A percentile compares a stretch with the other conserved stretches of the same genome.
Evolutionary conservation across 2,888 invertebrate species (phyloP).

Genomic region (Crioceris asparagi): DNA sequence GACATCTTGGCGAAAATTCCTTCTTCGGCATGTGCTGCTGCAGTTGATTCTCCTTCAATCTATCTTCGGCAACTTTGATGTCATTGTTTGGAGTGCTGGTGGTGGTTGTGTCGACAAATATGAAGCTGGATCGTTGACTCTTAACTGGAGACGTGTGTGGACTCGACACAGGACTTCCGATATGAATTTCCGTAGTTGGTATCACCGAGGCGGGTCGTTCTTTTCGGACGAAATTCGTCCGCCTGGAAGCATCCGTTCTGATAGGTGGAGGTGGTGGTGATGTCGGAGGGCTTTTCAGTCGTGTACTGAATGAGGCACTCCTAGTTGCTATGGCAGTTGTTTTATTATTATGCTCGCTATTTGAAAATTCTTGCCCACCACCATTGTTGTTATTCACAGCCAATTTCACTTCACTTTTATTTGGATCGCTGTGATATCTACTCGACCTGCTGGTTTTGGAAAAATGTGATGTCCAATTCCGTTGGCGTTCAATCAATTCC

Average conservation of each 20-base stretch:
- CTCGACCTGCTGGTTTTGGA: slow-evolving; percentile 51
- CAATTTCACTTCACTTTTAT: slow-evolving; percentile 45
- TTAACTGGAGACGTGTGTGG: not conserved
- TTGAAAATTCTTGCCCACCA: not conserved
- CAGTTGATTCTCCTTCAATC: too few relatives aligned
- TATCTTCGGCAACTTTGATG: too few relatives aligned
- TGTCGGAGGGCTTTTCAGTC: slow-evolving; percentile 35
- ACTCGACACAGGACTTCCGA: slow-evolving; percentile 8
- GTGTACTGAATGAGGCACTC: slow-evolving; percentile 46
- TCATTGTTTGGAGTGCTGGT: slow-evolving; percentile 23
- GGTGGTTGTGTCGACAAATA: too few relatives aligned
- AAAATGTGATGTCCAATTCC: slow-evolving; percentile 88
- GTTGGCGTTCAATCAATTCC: slow-evolving; percentile 80
- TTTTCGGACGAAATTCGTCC: slow-evolving; percentile 30
- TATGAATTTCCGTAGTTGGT: slow-evolving; percentile 26
- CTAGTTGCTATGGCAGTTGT: slow-evolving; percentile 38
- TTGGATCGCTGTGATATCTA: slow-evolving; percentile 48
- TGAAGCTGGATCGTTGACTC: slow-evolving; percentile 9
- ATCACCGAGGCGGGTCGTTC: slow-evolving; percentile 36
- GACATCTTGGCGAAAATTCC: slow-evolving; percentile 20
- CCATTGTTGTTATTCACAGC: not conserved
- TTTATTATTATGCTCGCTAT: slow-evolving; percentile 18
- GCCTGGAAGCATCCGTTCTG: slow-evolving; percentile 34
- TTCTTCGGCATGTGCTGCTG: slow-evolving; percentile 5
- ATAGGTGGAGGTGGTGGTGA: slow-evolving; percentile 41